Evolutionary conservation across 2,113 vertebrate genomes (phyloP).

Genomic region (Anhinga rufa): DNA sequence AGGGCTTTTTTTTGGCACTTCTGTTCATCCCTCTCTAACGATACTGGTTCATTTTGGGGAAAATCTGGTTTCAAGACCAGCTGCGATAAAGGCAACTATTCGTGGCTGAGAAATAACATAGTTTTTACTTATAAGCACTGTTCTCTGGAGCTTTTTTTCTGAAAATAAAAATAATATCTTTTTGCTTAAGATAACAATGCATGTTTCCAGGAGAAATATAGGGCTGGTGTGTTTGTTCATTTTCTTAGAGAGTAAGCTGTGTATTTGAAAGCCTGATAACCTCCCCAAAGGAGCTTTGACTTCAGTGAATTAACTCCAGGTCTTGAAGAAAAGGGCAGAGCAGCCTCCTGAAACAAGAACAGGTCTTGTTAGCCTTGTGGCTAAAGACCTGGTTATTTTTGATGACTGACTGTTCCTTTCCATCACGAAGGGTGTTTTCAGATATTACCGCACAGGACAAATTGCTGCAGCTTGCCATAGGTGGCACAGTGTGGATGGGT

Average conservation of each 20-base stretch:
- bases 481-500: neutral
- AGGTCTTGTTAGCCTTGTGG: neutral
- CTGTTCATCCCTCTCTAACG: neutral
- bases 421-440: neutral
- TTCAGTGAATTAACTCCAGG: neutral
- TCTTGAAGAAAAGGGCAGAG: neutral
- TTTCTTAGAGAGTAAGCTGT: neutral
- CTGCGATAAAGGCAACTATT: neutral
- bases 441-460: neutral
- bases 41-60: neutral
- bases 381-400: neutral
- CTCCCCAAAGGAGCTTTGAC: neutral
- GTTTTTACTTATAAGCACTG: neutral
- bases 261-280: neutral
- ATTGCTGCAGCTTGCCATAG: neutral
- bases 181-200: neutral
- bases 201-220: neutral
- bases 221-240: neutral
- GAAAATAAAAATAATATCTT: neutral
- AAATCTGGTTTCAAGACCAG: neutral
- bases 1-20: neutral
- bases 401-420: neutral
- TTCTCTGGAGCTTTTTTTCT: neutral
- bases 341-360: neutral
- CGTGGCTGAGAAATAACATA: neutral